Percentiles rank a stretch among this genome's conserved stretches.
phyloP scores from a whole-genome alignment of 2,797 vertebrate species.

The Onychomys torridus region DNA sequence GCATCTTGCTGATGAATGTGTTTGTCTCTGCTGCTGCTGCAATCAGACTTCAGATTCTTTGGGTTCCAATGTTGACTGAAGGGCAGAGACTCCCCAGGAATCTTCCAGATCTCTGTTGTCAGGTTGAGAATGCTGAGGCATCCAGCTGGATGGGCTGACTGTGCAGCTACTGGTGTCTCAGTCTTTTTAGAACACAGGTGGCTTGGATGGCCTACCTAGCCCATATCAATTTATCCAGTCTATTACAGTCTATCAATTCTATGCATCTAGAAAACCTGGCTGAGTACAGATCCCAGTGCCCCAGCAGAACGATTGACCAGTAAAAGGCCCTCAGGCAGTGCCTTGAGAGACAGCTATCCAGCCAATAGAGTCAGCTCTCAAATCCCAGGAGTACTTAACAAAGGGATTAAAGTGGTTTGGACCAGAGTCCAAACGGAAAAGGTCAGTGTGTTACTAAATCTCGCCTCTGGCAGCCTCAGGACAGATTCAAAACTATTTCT shows the following conservation, averaged over 20 bases:
- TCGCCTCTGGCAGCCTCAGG: background rate
- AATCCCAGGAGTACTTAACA: background rate
- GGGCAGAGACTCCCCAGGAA: background rate
- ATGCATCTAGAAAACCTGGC: background rate
- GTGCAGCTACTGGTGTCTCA: background rate
- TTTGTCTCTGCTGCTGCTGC: background rate
- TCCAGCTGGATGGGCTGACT: background rate
- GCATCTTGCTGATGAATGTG: background rate
- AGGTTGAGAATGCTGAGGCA: background rate
- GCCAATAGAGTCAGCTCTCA: background rate
- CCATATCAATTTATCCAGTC: background rate
- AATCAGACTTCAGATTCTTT: background rate
- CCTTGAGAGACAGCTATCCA: background rate
- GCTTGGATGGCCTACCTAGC: background rate
- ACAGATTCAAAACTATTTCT: constrained; percentile 31
- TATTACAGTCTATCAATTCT: background rate
- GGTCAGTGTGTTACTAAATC: background rate
- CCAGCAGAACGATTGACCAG: background rate
- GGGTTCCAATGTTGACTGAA: background rate
- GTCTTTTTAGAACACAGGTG: background rate
- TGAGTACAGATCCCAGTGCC: background rate
- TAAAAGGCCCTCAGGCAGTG: background rate
- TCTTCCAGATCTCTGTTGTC: background rate
- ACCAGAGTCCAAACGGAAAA: background rate
- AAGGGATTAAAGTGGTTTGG: background rate